phyloP scores from a whole-genome alignment of 2,888 invertebrate genomes.

The Polydrusus pterygomalis region DNA sequence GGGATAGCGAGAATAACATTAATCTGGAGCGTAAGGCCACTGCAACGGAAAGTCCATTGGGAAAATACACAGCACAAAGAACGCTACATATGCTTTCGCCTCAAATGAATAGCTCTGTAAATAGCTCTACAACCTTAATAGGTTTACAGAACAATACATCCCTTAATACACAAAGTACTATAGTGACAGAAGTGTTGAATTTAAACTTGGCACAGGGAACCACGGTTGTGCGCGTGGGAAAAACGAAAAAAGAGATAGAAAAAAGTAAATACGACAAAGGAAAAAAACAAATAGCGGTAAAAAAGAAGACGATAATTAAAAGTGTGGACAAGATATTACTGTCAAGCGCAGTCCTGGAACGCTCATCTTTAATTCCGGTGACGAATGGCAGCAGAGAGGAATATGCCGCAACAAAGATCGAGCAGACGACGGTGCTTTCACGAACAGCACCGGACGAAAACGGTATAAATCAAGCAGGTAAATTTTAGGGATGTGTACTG shows the following conservation, averaged over 20 bases:
- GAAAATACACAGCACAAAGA: conserved; percentile 36
- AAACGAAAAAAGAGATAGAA: conserved; percentile 19
- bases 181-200: not conserved
- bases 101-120: conserved; percentile 35
- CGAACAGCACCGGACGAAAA: conserved; percentile 17
- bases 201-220: not conserved
- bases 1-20: conserved; percentile 33
- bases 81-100: conserved; percentile 18
- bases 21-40: conserved; percentile 32
- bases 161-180: not conserved
- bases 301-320: conserved; percentile 46
- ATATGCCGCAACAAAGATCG: conserved; percentile 23
- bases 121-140: conserved; percentile 6
- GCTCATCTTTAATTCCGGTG: conserved; percentile 22
- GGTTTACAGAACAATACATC: not conserved
- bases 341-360: conserved; percentile 25
- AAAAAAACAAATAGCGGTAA: conserved; percentile 31
- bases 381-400: conserved; percentile 22
- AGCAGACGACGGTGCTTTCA: conserved; percentile 23
- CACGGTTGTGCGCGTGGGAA: not conserved
- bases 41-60: conserved; percentile 38
- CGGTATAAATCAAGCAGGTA: conserved; percentile 36
- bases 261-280: conserved; percentile 27
- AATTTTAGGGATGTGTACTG: conserved; percentile 9
- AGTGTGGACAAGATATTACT: conserved; percentile 27